These are phyloP conservation scores for Bursaphelenchus okinawaensis DNA, from an alignment of 2,888 invertebrate genomes.

Conservation along the genomic window DNA sequence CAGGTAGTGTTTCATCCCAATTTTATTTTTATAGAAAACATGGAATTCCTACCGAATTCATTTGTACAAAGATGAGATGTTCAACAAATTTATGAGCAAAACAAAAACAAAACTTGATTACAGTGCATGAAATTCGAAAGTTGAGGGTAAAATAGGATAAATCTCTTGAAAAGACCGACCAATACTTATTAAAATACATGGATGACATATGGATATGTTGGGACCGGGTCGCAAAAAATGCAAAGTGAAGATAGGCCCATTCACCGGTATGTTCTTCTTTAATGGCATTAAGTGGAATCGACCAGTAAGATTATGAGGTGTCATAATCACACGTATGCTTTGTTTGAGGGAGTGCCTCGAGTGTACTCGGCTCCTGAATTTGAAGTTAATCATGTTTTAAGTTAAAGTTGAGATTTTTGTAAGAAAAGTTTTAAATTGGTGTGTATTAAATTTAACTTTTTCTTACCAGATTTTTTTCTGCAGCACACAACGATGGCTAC, in stretches of 20 bases:
- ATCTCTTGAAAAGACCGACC: neutral
- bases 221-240: neutral
- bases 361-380: neutral
- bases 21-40: too few species aligned
- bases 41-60: too few species aligned
- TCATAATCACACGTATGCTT: neutral
- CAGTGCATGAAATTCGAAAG: too few species aligned
- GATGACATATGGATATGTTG: neutral
- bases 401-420: neutral
- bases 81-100: neutral
- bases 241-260: neutral
- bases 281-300: neutral
- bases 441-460: neutral
- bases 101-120: too few species aligned
- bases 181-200: neutral
- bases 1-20: too few species aligned
- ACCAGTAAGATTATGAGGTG: neutral
- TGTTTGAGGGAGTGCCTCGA: neutral
- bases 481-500: slow-evolving; percentile 1
- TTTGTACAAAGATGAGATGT: too few species aligned
- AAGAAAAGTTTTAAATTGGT: neutral
- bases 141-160: neutral
- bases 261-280: neutral
- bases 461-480: slow-evolving; percentile 9
- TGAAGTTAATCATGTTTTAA: neutral